Conservation (phyloP, 2,888 invertebrate species). For the Polydesmus complanatus region DNA sequence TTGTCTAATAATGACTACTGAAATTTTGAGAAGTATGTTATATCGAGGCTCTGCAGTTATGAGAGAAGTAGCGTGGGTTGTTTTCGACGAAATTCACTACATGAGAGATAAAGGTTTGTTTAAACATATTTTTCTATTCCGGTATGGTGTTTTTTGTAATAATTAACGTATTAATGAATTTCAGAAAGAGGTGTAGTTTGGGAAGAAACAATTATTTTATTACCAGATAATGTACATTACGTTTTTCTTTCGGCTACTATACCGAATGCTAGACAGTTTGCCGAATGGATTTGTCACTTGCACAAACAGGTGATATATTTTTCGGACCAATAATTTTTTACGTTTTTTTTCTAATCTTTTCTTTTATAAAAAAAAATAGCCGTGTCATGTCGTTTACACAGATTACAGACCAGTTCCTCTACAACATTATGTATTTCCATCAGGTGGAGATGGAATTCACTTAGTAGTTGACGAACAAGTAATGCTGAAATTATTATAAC, state of each 20-base stretch:
- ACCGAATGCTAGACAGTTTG: slow-evolving; percentile 87
- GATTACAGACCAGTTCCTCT: slow-evolving; percentile 94
- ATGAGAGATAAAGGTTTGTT: slow-evolving; percentile 76
- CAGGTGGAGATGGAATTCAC: slow-evolving; percentile 85
- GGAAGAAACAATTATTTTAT: slow-evolving; percentile 95
- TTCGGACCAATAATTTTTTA: neutral
- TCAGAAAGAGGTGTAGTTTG: slow-evolving; percentile 93
- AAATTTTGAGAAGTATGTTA: slow-evolving; percentile 96
- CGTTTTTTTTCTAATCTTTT: neutral
- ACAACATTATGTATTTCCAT: slow-evolving; percentile 95
- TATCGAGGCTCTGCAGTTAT: slow-evolving; percentile 97
- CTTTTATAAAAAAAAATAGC: slow-evolving; percentile 42
- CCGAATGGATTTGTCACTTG: slow-evolving; percentile 50
- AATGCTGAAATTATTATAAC: slow-evolving; percentile 21
- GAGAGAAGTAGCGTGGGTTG: slow-evolving; percentile 98
- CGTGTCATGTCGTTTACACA: slow-evolving; percentile 97
- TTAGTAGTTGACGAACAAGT: slow-evolving; percentile 85
- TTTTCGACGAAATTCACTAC: slow-evolving; percentile 99
- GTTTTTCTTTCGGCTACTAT: slow-evolving; percentile 99
- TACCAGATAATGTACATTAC: slow-evolving; percentile 95
- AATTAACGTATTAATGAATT: neutral
- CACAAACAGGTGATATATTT: slow-evolving; percentile 61
- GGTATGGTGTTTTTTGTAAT: neutral
- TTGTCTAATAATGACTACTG: slow-evolving; percentile 99
- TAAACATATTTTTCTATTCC: neutral